Percentiles rank a stretch among this genome's conserved stretches.
phyloP scores from a whole-genome alignment of 2,797 vertebrate genomes.

The Graptemys geographica region DNA sequence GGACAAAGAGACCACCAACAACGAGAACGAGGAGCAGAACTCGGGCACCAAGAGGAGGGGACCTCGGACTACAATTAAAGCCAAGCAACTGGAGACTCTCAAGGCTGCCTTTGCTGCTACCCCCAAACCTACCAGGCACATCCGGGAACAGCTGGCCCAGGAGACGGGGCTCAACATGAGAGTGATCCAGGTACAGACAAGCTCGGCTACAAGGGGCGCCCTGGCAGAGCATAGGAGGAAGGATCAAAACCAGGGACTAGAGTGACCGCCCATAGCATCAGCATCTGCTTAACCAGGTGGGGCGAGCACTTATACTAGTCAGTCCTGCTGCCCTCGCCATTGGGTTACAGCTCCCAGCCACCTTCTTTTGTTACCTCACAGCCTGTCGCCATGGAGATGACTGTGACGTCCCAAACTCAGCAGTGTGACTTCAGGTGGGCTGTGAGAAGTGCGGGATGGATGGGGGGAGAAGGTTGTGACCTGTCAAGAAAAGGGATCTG shows the following conservation, averaged over 20 bases:
- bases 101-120: slow-evolving; percentile 95
- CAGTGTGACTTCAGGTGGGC: background rate
- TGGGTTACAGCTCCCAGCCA: background rate
- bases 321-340: too few relatives aligned
- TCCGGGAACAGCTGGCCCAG: slow-evolving; percentile 95
- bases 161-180: slow-evolving; percentile 96
- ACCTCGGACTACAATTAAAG: slow-evolving; percentile 97
- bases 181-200: slow-evolving; percentile 90
- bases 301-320: too few relatives aligned
- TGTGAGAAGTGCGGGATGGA: background rate
- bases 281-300: background rate
- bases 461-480: background rate
- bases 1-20: slow-evolving; percentile 96
- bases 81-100: slow-evolving; percentile 96
- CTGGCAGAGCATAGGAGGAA: background rate
- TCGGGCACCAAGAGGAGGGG: slow-evolving; percentile 92
- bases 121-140: slow-evolving; percentile 94
- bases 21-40: slow-evolving; percentile 96
- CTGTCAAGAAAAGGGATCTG: background rate
- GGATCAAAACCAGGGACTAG: background rate
- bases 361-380: background rate
- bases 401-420: background rate
- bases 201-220: too few relatives aligned
- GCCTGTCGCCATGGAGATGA: background rate
- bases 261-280: too few relatives aligned